Evolutionary conservation across 2,888 invertebrate species (phyloP), one percentile per base, ranked within the genome.

Genomic region (Axea sp.): DNA sequence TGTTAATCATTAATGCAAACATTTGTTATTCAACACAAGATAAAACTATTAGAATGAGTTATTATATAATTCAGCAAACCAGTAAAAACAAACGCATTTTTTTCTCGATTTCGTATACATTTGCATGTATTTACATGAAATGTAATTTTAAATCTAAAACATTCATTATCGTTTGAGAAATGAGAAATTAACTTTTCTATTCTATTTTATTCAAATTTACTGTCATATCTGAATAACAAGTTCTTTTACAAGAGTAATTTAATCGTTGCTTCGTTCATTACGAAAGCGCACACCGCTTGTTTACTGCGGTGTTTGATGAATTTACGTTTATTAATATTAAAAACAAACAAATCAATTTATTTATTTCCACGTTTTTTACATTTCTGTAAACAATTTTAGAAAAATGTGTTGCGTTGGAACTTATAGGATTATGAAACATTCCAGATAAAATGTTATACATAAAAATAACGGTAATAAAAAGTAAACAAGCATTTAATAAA

Each of bases 91-190:
- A n/a, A n/a, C 22, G 39, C 8, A 39, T 39, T 37, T 17, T 37
- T 15, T 9, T 3, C 37, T 8, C 19, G 19, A 37, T 37, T 37
- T 37, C 12, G 37, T 37, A 37, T 37, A 19, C 3, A 15, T 37
- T 37, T 37, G 37, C 37, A 37, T 37, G 37, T 6, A 37, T 37
- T 37, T 37, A 19, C 37, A 37, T 37, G 8, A 8, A 37, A 19
- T 4, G 17, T 19, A 37, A 17, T 37, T 37, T 37, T 37, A 8
- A 17, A 37, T 37, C 19, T 19, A 37, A 17, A 19, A 5, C 37
- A 17, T 19, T 37, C 37, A 19, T 19, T 19, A n/a, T 19, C 1
- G n/a, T 15, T 37, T 4, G 1, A 9, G 12, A 41, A 35, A 15
- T 35, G n/a, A 35, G 15, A 35, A 22, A 24, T 12, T 22, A 1